phyloP scores from a whole-genome alignment of 1,140 invertebrate species.

The Chrysomallon squamiferum region DNA sequence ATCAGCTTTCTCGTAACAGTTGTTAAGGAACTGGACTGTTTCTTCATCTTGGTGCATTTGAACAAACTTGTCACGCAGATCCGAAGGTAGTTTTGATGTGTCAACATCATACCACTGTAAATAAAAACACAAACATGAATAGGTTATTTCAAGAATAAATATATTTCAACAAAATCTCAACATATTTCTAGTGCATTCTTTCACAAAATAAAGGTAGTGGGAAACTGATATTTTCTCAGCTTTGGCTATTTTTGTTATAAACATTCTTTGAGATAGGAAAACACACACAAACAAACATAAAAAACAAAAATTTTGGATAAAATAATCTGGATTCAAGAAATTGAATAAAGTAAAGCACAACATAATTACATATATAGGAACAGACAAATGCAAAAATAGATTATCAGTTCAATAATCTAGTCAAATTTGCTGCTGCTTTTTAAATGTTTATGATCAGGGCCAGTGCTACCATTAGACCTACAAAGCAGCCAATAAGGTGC shows the following conservation, averaged over 20 bases:
- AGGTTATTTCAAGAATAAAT: background rate
- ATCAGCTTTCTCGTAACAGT: conserved; percentile 76
- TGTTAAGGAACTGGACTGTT: conserved; percentile 75
- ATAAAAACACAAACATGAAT: background rate
- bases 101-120: conserved; percentile 55
- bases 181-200: background rate
- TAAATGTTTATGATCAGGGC: too few species aligned
- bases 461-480: too few species aligned
- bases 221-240: background rate
- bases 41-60: conserved; percentile 73
- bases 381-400: too few species aligned
- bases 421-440: too few species aligned
- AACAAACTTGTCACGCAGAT: conserved; percentile 66
- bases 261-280: background rate
- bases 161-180: background rate
- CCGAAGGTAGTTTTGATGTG: conserved; percentile 25
- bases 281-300: background rate
- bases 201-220: background rate
- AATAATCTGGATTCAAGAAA: too few species aligned
- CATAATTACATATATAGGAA: too few species aligned
- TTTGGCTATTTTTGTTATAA: background rate
- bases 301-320: background rate
- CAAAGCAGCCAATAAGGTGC: too few species aligned
- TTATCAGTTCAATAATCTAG: too few species aligned
- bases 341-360: too few species aligned